These are phyloP conservation scores for Spilogale gracilis DNA, from an alignment of 2,113 vertebrate species.

Conservation along the genomic window DNA sequence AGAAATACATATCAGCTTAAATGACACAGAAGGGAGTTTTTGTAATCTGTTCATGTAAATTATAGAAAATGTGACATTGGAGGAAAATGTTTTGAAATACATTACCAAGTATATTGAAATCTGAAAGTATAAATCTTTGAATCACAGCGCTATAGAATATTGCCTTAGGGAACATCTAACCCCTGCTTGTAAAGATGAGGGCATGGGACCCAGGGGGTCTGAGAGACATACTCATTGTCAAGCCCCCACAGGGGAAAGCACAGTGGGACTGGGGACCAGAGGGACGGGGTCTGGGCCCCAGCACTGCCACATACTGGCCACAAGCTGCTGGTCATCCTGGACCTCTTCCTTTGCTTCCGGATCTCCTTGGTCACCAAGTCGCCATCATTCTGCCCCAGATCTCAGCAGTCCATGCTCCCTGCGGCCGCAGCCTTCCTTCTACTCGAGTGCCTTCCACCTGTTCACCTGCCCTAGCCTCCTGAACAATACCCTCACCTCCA, in stretches of 20 bases:
- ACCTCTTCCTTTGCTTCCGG: background rate
- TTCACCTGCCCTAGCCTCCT: background rate
- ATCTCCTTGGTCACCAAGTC: too few species aligned
- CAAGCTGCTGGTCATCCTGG: background rate
- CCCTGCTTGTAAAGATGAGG: background rate
- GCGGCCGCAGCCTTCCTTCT: rapidly evolving
- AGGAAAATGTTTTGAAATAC: conserved; percentile 57
- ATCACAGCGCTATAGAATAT: background rate
- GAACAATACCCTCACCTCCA: background rate
- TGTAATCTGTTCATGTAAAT: conserved; percentile 47
- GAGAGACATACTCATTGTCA: background rate
- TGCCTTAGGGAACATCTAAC: background rate
- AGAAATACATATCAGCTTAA: conserved; percentile 80
- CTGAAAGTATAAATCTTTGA: background rate
- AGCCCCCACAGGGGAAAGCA: background rate
- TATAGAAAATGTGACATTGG: conserved; percentile 74
- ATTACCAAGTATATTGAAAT: background rate
- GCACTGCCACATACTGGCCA: background rate
- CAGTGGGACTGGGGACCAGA: background rate
- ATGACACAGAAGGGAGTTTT: conserved; percentile 72
- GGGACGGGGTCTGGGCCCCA: background rate
- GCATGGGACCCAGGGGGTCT: background rate
- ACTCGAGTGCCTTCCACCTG: background rate
- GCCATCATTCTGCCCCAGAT: too few species aligned
- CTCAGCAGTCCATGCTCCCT: background rate